Conservation (phyloP, 2,113 vertebrate species). For the Alexandromys fortis region DNA sequence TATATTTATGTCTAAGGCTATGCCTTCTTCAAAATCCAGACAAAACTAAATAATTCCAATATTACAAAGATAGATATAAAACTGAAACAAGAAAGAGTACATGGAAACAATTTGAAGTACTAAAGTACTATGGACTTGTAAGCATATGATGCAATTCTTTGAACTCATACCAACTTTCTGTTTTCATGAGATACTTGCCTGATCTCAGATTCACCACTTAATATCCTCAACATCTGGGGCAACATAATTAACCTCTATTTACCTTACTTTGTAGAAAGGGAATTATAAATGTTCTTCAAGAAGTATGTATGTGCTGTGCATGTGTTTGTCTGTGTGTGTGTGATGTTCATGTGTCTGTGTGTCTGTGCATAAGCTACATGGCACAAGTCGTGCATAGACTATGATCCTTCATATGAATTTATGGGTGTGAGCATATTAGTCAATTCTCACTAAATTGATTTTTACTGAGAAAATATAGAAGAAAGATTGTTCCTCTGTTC, state of each 20-base stretch:
- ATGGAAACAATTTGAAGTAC: not conserved
- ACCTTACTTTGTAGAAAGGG: not conserved
- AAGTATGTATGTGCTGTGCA: not conserved
- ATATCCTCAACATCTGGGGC: not conserved
- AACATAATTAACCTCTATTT: not conserved
- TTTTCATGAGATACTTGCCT: not conserved
- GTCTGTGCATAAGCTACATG: not conserved
- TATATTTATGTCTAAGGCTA: not conserved
- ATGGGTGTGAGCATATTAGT: not conserved
- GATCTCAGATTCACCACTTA: not conserved
- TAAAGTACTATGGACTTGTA: not conserved
- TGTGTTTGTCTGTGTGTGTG: not conserved
- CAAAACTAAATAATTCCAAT: too few relatives aligned
- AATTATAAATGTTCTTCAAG: not conserved
- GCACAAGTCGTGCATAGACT: not conserved
- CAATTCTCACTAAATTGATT: not conserved
- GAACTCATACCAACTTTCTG: not conserved
- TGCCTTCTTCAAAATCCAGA: not conserved
- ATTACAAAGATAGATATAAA: not conserved
- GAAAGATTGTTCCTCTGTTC: not conserved
- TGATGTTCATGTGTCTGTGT: not conserved
- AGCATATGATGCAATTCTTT: not conserved
- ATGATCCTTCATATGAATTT: not conserved
- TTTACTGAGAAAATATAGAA: constrained; percentile 2
- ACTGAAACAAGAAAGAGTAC: not conserved